Evolutionary conservation across 2,888 invertebrate genomes (phyloP), one percentile per base, ranked within the genome.

Genomic region (Eristalis arbustorum): DNA sequence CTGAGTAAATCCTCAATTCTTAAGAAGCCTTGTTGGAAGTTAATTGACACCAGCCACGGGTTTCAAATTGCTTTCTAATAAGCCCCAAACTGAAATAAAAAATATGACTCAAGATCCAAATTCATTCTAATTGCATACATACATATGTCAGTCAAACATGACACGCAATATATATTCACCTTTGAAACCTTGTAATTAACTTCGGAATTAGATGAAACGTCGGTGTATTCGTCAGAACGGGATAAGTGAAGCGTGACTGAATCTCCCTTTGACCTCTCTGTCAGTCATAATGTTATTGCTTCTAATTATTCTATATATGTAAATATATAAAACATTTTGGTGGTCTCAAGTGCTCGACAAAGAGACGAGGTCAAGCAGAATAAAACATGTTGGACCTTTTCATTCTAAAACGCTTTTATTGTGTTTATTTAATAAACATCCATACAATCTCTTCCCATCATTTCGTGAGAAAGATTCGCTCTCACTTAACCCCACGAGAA

Each of bases 401-500:
- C n/a, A 18, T 49, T 49, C 11, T 10, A 37, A 37, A 37, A 37
- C 13, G 11, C 13, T 37, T 13, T 13, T 37, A 31, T 31, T 31
- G n/a, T 8, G 31, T 42, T n/a, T 49, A 49, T 49, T 49, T 18
- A 49, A 49, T 18, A 49, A 18, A 49, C 18, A 18, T 5, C 49
- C 6, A 49, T 49, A 5, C 49, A 49, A 18, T 49, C 49, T 49
- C 49, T 49, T 49, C 18, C 2, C 8, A 49, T 49, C 49, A 49
- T 49, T 18, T 49, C 49, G 49, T 49, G 49, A 18, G 49, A 49
- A 49, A 49, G 8, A 18, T 49, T 49, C 18, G 49, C 18, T 67
- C 25, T 34, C 69, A 77, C 34, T 73, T 83, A 63, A 83, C 77
- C 78, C 73, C 49, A 57, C 25, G 68, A 14, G 25, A 77, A 77